These are phyloP conservation scores for Zygogramma bicolorata DNA, from an alignment of 2,888 invertebrate species.

Conservation along the genomic window DNA sequence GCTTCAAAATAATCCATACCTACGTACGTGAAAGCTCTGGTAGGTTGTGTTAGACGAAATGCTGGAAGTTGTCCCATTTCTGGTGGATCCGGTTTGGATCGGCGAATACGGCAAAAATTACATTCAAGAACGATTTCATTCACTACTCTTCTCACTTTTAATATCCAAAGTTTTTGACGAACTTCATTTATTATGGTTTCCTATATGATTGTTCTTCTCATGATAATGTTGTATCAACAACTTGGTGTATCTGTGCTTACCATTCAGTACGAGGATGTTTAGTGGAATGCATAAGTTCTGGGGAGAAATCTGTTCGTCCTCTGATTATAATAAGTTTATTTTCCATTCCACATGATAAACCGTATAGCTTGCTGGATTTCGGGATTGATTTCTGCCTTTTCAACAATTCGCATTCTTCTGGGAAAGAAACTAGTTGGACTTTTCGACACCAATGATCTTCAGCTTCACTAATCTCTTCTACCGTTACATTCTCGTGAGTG, in stretches of 20 bases:
- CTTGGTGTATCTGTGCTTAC: background rate
- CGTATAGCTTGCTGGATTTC: background rate
- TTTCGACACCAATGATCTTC: background rate
- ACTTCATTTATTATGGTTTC: background rate
- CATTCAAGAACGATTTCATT: background rate
- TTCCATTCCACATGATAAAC: background rate
- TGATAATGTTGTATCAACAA: background rate
- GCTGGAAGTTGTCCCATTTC: constrained; percentile 10
- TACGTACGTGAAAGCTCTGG: background rate
- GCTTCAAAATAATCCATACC: background rate
- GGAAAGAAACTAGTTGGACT: background rate
- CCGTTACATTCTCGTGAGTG: background rate
- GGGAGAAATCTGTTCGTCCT: background rate
- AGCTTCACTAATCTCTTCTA: background rate
- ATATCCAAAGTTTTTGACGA: background rate
- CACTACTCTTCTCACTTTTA: background rate
- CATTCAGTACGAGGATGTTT: background rate
- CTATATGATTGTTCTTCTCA: background rate
- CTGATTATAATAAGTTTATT: background rate
- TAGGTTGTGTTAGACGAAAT: background rate
- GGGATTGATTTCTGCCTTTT: too few species aligned
- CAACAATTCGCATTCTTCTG: background rate
- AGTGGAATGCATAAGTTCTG: background rate
- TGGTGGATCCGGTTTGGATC: background rate
- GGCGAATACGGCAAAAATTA: background rate